Percentiles rank a stretch among this genome's conserved stretches.
Evolutionary conservation across 1,140 invertebrate genomes (phyloP).

Genomic region (Mesaphorura yosii): DNA sequence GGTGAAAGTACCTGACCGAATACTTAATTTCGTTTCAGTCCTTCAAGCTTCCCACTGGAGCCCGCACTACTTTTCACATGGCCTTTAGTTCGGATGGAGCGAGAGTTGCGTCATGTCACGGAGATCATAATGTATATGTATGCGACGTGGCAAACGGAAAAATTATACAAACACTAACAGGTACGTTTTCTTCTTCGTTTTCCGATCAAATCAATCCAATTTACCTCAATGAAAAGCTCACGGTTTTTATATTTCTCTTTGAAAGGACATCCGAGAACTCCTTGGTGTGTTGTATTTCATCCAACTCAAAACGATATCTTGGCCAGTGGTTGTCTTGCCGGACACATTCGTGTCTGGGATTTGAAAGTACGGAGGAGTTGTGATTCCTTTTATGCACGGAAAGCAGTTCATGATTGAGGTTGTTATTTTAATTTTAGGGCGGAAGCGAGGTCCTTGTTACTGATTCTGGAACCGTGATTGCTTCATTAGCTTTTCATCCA

Average conservation of each 20-base stretch:
- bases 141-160: constrained; percentile 67
- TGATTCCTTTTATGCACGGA: constrained; percentile 10
- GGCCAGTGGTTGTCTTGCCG: constrained; percentile 76
- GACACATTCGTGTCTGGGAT: constrained; percentile 85
- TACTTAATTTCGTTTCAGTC: constrained; percentile 12
- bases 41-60: constrained; percentile 29
- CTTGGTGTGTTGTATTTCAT: constrained; percentile 84
- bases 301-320: constrained; percentile 69
- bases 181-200: too few relatives aligned
- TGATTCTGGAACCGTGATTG: constrained; percentile 58
- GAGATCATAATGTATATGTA: constrained; percentile 83
- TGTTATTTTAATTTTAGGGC: constrained; percentile 45
- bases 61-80: constrained; percentile 30
- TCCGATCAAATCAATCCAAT: too few relatives aligned
- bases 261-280: constrained; percentile 80
- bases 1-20: not conserved
- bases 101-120: constrained; percentile 77
- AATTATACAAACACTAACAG: constrained; percentile 61
- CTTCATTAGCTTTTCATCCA: constrained; percentile 77
- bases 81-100: constrained; percentile 39
- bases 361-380: constrained; percentile 53
- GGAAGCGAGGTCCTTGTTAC: constrained; percentile 73
- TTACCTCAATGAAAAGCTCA: too few relatives aligned
- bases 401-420: too few relatives aligned
- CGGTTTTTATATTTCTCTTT: too few relatives aligned